phyloP scores from a whole-genome alignment of 2,888 invertebrate species.

The Lutraria lutraria region DNA sequence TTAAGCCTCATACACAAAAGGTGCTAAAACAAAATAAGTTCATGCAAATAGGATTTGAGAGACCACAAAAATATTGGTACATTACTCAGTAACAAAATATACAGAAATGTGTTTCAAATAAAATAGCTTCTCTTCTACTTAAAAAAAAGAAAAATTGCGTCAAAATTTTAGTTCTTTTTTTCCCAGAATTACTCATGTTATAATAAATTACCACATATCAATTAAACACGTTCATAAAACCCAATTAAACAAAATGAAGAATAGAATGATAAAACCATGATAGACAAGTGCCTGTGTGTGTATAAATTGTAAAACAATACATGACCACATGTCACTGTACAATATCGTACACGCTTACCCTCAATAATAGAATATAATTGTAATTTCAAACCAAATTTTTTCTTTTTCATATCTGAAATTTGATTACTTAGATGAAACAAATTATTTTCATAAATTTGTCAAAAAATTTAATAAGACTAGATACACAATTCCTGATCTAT shows the following conservation, averaged over 20 bases:
- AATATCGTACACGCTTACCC: slow-evolving; percentile 55
- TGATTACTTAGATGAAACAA: neutral
- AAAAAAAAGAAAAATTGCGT: neutral
- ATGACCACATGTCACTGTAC: slow-evolving; percentile 34
- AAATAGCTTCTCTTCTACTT: neutral
- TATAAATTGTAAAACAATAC: neutral
- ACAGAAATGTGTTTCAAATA: neutral
- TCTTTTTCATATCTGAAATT: slow-evolving; percentile 48
- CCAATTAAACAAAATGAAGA: neutral
- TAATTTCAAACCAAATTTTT: slow-evolving; percentile 49
- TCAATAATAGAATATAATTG: slow-evolving; percentile 60
- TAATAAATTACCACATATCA: neutral
- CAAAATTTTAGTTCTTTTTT: no score
- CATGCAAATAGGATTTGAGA: neutral
- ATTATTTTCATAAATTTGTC: neutral
- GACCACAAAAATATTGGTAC: neutral
- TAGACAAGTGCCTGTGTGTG: neutral
- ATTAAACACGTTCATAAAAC: neutral
- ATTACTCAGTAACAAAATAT: neutral
- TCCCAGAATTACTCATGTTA: no score
- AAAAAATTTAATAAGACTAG: neutral
- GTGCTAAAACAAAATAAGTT: neutral
- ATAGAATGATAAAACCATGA: neutral
- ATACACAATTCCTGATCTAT: neutral
- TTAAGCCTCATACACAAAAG: neutral